phyloP scores from a whole-genome alignment of 2,888 invertebrate species.

The Stictocephala bisonia region DNA sequence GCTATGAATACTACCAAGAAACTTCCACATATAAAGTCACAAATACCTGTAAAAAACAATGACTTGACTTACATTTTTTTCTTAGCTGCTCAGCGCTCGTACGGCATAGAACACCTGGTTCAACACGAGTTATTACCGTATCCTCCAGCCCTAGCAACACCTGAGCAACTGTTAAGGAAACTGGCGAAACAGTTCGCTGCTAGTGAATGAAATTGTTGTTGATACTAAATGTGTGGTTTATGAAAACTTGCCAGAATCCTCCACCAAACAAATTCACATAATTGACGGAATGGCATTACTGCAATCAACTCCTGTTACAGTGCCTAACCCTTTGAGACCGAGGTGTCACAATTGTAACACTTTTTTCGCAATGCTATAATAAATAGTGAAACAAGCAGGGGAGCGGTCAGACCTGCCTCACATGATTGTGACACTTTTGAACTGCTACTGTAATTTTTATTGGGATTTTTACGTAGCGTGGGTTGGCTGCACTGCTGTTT shows the following conservation, averaged over 20 bases:
- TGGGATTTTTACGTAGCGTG: too few species aligned
- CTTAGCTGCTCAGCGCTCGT: conserved; percentile 26
- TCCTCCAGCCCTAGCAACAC: conserved; percentile 26
- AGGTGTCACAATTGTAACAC: too few species aligned
- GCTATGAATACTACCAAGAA: background rate
- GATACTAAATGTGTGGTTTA: conserved; percentile 20
- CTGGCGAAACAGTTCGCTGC: background rate
- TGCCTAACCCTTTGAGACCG: too few species aligned
- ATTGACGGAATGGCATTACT: conserved; percentile 26
- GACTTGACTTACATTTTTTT: conserved; percentile 26
- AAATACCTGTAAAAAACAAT: conserved; percentile 15
- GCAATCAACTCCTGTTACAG: conserved; percentile 18
- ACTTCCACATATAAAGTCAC: background rate
- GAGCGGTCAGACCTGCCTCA: too few species aligned
- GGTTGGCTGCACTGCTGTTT: too few species aligned
- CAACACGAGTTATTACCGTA: conserved; percentile 22
- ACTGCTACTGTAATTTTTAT: too few species aligned
- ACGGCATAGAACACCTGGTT: conserved; percentile 40
- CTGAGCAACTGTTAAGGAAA: conserved; percentile 9
- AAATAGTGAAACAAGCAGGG: too few species aligned
- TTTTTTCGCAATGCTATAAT: too few species aligned
- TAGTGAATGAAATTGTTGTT: conserved; percentile 21
- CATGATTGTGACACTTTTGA: too few species aligned
- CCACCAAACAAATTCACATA: conserved; percentile 7
- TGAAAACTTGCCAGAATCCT: background rate